phyloP scores from a whole-genome alignment of 2,888 invertebrate species.

The Brenthis daphne region DNA sequence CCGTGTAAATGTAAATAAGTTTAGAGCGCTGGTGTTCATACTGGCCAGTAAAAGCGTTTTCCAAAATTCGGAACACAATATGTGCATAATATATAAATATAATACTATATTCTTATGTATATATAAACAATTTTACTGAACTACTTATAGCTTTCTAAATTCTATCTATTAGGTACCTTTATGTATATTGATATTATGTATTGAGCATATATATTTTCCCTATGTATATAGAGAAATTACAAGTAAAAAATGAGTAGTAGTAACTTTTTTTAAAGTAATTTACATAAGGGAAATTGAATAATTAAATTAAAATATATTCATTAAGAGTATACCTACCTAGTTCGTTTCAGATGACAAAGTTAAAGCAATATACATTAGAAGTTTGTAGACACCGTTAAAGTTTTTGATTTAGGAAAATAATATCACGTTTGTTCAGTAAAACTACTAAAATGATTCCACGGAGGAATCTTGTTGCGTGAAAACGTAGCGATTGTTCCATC shows the following conservation, averaged over 20 bases:
- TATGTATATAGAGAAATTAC: neutral
- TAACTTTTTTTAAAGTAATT: too few species aligned
- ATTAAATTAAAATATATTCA: too few species aligned
- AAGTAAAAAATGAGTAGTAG: too few species aligned
- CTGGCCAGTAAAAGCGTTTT: constrained; percentile 56
- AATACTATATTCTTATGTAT: neutral
- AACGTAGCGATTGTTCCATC: constrained; percentile 12
- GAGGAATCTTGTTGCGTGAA: constrained; percentile 20
- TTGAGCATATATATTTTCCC: too few species aligned
- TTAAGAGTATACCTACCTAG: neutral
- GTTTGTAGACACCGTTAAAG: constrained; percentile 28
- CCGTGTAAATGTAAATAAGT: constrained; percentile 81
- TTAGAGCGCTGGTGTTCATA: constrained; percentile 70
- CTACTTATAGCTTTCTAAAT: neutral
- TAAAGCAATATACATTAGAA: constrained; percentile 26
- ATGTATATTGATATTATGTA: neutral
- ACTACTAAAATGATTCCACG: constrained; percentile 8
- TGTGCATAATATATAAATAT: neutral
- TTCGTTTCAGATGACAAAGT: constrained; percentile 22
- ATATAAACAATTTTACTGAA: neutral
- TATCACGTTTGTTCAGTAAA: constrained; percentile 10
- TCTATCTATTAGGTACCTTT: neutral
- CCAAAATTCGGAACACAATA: constrained; percentile 41
- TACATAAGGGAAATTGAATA: too few species aligned
- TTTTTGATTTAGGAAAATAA: constrained; percentile 17